Conservation (phyloP, 2,113 vertebrate genomes). For the Aphelocoma coerulescens region DNA sequence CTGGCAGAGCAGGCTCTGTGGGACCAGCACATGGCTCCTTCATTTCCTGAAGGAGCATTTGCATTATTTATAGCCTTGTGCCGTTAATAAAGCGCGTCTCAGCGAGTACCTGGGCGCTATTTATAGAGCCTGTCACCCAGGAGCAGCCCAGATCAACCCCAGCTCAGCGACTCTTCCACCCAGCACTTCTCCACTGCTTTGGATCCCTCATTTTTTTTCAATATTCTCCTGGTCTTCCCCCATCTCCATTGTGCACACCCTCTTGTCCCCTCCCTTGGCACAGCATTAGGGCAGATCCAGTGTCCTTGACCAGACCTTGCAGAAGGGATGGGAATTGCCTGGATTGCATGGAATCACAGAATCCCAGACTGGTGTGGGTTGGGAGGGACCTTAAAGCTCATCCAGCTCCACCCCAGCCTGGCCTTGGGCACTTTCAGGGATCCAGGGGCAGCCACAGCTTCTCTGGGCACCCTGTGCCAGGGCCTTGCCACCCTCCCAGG, state of each 20-base stretch:
- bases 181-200: neutral
- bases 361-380: neutral
- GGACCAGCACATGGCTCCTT: neutral
- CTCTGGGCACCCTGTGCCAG: neutral
- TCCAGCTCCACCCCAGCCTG: neutral
- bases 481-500: neutral
- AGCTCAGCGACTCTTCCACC: neutral
- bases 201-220: neutral
- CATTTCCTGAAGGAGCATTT: neutral
- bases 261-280: neutral
- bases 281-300: neutral
- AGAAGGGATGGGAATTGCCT: neutral
- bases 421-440: neutral
- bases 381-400: neutral
- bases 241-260: rapidly evolving
- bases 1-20: neutral
- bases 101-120: conserved; percentile 2
- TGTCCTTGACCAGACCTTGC: neutral
- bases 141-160: neutral
- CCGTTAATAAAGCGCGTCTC: neutral
- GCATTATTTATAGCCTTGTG: conserved; percentile 17
- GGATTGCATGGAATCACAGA: neutral
- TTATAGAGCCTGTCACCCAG: neutral
- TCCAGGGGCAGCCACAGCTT: neutral
- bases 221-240: neutral